Evolutionary conservation across 2,888 invertebrate genomes (phyloP), one percentile per base, ranked within the genome.

Genomic region (Apamea sordens): DNA sequence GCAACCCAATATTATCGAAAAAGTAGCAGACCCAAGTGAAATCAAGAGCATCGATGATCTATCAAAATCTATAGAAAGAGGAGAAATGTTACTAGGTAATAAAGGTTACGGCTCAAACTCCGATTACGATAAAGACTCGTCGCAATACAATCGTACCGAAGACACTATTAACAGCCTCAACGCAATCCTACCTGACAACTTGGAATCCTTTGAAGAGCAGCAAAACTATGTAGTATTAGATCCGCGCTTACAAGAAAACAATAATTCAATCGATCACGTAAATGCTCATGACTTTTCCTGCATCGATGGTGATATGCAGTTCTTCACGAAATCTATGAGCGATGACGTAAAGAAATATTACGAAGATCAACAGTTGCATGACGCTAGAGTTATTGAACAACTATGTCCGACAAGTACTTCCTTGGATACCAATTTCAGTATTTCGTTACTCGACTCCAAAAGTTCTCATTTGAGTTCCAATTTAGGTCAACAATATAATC

Each of bases 21-120:
- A 95, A 80, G 95, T 97, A 11, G 92, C 96, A 5, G 96, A 97
- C 84, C 96, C 96, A 3, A 96, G 95, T 83, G 96, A 96, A 94
- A 97, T 97, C 47, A 97, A 97, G 86, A 97, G 97, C 83, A 97
- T 97, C 63, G 97, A 97, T 88, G 97, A 97, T 82, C 89, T 97
- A 11, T 97, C 97, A 0, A 96, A 97, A 88, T 96, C 96, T 8
- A 96, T 97, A 83, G 96, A 96, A 86, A 92, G 96, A 81, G 96
- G 96, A 44, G 97, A 96, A 91, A 95, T 96, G 92, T 87, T 96
- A 75, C 91, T 96, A 70, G 92, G 93, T 36, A 91, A 91, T 44
- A 96, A 96, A 88, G 91, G 87, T 76, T 96, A 94, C 79, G 79
- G 92, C 21, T 85, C 92, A 4, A 89, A 87, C 67, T 91, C 87